Base-by-base conservation (phyloP, 2,113 vertebrate species). In the Bubo bubo region DNA sequence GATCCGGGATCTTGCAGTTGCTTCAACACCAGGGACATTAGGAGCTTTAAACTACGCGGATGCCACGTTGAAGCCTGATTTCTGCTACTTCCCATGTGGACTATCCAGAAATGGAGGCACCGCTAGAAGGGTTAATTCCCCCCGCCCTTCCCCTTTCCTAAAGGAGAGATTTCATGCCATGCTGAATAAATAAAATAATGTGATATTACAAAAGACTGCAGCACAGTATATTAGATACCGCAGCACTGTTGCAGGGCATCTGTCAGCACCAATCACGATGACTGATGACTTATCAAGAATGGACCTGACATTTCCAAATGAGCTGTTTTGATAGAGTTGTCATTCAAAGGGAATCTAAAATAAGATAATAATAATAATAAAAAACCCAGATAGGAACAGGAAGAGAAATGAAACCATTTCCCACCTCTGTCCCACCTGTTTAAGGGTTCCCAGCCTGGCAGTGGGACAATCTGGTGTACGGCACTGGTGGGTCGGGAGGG, bases 271-370 rank as follows among this genome's bases (percentile, higher is more conserved):
- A 32, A 95, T 95, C 94, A 56, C 27, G 10, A 11, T 97, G 97
- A 98, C 90, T 75, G 97, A 98, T 95, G 96, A 84, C 96, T 97
- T 94, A 87, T 96, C 98, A 97, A 75, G 95, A 97, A 93, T 50
- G 94, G 96, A 95, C 85, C 88, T 96, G 97, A 97, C 97, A 55
- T 97, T 95, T 96, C 97, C 97, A 97, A 97, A 98, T 84, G 92
- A 95, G 94, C 97, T 97, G 95, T 89, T 98, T 95, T 95, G 98
- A 98, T 95, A 97, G 97, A 97, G 94, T 79, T 98, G 98, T 90
- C 97, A 97, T 74, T 98, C 96, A 94, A 72, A 64, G 28, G 71
- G 60, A 93, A 60, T 34, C 14, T 28, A 39, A 84, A 90, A 93
- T 89, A 76, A 80, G 93, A 84, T 45, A 53, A 88, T 24, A 60